Conservation (phyloP, 2,888 invertebrate genomes). For the Lasioglossum leucozonium region DNA sequence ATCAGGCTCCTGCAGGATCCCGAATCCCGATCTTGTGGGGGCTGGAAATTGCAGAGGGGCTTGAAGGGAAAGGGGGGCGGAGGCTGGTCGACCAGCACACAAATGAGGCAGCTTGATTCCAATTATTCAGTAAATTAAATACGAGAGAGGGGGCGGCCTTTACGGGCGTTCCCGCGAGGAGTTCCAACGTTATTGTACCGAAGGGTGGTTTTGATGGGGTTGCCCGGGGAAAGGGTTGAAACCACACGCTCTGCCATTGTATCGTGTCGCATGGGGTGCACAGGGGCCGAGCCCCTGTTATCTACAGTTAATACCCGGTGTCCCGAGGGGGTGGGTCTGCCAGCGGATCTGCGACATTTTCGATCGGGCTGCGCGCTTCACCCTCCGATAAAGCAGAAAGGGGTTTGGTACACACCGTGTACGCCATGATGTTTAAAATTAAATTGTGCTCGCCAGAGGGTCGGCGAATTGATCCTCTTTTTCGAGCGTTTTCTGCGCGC, state of each 20-base stretch:
- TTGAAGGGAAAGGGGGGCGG: slow-evolving; percentile 51
- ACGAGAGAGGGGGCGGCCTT: slow-evolving; percentile 75
- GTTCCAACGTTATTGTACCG: slow-evolving; percentile 75
- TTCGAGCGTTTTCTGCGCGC: slow-evolving; percentile 3
- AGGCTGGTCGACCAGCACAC: slow-evolving; percentile 71
- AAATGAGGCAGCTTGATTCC: slow-evolving; percentile 84
- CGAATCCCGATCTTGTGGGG: slow-evolving; percentile 46
- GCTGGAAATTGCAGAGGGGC: slow-evolving; percentile 75
- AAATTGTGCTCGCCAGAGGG: slow-evolving; percentile 7
- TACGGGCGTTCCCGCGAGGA: slow-evolving; percentile 73
- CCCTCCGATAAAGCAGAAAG: background rate
- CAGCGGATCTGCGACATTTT: slow-evolving; percentile 14
- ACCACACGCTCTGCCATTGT: slow-evolving; percentile 69
- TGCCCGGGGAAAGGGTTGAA: slow-evolving; percentile 74
- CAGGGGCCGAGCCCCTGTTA: slow-evolving; percentile 65
- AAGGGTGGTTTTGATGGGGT: slow-evolving; percentile 66
- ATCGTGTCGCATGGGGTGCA: slow-evolving; percentile 60
- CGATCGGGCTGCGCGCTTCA: background rate
- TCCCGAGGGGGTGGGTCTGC: slow-evolving; percentile 34
- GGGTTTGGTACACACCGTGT: background rate
- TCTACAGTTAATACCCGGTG: slow-evolving; percentile 72
- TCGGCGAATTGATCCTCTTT: background rate
- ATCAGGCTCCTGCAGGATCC: slow-evolving; percentile 81
- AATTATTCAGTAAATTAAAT: slow-evolving; percentile 85
- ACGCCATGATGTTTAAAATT: slow-evolving; percentile 29